Evolutionary conservation across 2,888 invertebrate species (phyloP).

Genomic region (Papilio protenor): DNA sequence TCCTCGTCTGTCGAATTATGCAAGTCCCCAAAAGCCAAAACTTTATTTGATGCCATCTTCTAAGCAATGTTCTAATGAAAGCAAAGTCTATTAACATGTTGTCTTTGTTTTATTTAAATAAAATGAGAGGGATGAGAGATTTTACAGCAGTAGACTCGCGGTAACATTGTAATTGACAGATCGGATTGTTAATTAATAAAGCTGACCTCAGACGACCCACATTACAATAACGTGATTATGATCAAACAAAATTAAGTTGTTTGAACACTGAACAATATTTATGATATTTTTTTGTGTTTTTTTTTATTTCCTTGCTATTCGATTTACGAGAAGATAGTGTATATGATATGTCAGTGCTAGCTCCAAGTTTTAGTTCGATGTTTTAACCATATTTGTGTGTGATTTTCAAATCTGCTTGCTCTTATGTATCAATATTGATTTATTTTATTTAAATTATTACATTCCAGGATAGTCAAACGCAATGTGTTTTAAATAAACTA

Average conservation of each 20-base stretch:
- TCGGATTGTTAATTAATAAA: background rate
- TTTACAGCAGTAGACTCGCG: background rate
- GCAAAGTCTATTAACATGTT: background rate
- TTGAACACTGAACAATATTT: background rate
- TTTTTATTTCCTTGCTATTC: background rate
- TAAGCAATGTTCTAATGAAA: too few species aligned
- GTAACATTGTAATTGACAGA: background rate
- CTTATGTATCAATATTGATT: too few species aligned
- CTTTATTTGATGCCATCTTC: too few species aligned
- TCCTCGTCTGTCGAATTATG: background rate
- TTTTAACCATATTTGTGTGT: background rate
- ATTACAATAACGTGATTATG: conserved; percentile 1
- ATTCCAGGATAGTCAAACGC: too few species aligned
- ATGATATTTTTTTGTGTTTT: background rate
- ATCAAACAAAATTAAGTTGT: background rate
- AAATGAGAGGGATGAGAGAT: background rate
- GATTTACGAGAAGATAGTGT: background rate
- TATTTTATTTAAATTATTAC: too few species aligned
- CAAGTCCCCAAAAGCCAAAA: too few species aligned
- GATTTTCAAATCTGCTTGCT: too few species aligned
- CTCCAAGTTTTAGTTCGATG: background rate
- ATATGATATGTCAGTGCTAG: background rate
- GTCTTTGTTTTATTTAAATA: background rate
- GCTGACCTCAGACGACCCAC: background rate
- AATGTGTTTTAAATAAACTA: conserved; percentile 8